Percentiles rank a stretch among this genome's conserved stretches.
phyloP scores from a whole-genome alignment of 2,113 vertebrate species.

The western clawed frog (Xenopus tropicalis) region DNA sequence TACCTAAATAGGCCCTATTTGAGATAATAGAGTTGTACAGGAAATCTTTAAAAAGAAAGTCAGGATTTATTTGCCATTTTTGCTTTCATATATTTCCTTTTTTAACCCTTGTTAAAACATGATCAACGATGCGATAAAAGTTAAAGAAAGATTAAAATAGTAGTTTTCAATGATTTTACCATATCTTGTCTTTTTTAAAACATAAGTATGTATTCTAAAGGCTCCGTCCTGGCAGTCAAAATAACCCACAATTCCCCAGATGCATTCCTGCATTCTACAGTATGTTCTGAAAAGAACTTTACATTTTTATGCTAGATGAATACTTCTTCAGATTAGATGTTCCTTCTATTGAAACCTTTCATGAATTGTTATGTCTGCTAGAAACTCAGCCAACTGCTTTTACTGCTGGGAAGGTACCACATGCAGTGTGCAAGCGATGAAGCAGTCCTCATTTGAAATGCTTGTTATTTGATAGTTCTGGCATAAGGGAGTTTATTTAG shows the following conservation, averaged over 20 bases:
- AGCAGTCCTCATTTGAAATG: background rate
- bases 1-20: too few relatives aligned
- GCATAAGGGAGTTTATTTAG: constrained; percentile 70
- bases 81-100: too few relatives aligned
- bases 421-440: background rate
- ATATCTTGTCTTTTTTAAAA: too few relatives aligned
- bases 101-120: too few relatives aligned
- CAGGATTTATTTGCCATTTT: too few relatives aligned
- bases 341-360: background rate
- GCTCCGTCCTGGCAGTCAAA: background rate
- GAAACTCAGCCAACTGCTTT: background rate
- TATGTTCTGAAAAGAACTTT: background rate
- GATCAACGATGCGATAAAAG: too few relatives aligned
- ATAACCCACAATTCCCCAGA: background rate
- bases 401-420: background rate
- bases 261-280: constrained; percentile 1
- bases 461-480: constrained; percentile 39
- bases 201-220: too few relatives aligned
- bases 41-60: too few relatives aligned
- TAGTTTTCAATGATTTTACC: too few relatives aligned
- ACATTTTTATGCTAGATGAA: background rate
- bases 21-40: too few relatives aligned
- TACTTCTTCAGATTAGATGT: background rate
- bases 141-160: too few relatives aligned
- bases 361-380: background rate